Base-by-base conservation (phyloP, 2,888 invertebrate genomes). In the Monoplex corrugatus region DNA sequence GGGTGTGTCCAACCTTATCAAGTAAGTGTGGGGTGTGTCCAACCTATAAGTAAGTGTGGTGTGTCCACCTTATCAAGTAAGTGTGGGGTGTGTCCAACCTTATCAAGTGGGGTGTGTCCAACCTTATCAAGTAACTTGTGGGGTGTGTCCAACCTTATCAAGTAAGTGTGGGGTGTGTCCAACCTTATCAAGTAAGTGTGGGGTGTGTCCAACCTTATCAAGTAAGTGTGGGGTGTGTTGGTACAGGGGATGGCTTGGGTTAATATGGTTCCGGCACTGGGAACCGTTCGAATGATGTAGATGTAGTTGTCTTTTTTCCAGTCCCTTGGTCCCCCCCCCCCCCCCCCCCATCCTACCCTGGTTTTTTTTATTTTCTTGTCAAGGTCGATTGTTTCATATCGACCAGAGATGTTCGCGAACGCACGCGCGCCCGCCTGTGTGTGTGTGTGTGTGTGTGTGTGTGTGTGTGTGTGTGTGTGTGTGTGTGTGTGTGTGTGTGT, bases 61-160 rank as follows among this genome's bases (percentile, higher is more conserved):
- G 57, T 57, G 57, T 23, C n/a, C n/a, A n/a, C n/a, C n/a, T n/a
- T n/a, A n/a, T n/a, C n/a, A n/a, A n/a, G n/a, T n/a, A n/a, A n/a
- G n/a, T n/a, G n/a, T n/a, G n/a, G n/a, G n/a, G n/a, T n/a, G n/a
- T n/a, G n/a, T n/a, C n/a, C n/a, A n/a, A n/a, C n/a, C n/a, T n/a
- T n/a, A n/a, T n/a, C n/a, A n/a, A n/a, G n/a, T n/a, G 96, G 43
- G 96, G 96, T 92, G 95, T 96, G 2, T 95, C 96, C 83, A 96
- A 96, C 90, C 93, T 97, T 3, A 96, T 96, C 87, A 45, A 43
- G 78, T 80, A 40, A 40, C 16, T 16, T 57, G 23, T 16, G 96
- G 96, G 92, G n/a, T n/a, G 95, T 96, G 2, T 95, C 96, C 83
- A 96, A 96, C 90, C 93, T 97, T 3, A 96, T 96, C 87, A 45